Evolutionary conservation across 35 echinoderm and acorn worm genomes (phyloP).

Genomic region (Apostichopus californicus): DNA sequence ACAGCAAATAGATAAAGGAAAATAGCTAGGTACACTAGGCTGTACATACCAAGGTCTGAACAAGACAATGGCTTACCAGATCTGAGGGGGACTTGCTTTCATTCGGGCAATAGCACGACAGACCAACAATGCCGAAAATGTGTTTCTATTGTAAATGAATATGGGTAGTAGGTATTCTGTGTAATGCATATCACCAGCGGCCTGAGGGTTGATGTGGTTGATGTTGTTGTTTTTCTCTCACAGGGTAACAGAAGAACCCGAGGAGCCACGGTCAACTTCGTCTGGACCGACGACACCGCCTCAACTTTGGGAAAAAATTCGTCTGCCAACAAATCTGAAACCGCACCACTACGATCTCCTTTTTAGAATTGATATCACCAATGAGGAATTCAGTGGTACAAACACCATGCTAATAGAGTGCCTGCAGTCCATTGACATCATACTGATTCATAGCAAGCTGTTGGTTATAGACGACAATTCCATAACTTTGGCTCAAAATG

Average conservation of each 20-base stretch:
- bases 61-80: too few species aligned
- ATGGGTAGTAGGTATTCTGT: too few species aligned
- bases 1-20: too few species aligned
- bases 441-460: constrained; percentile 86
- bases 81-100: too few species aligned
- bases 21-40: too few species aligned
- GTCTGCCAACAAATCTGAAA: constrained; percentile 72
- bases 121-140: too few species aligned
- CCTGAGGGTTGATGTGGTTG: too few species aligned
- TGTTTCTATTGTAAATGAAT: too few species aligned
- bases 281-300: constrained; percentile 16
- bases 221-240: neutral
- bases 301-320: constrained; percentile 72
- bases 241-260: neutral
- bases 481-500: neutral
- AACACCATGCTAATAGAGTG: constrained; percentile 65
- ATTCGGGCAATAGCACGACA: too few species aligned
- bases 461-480: constrained; percentile 52
- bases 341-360: constrained; percentile 81
- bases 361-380: constrained; percentile 70
- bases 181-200: too few species aligned
- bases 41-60: too few species aligned
- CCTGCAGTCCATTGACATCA: constrained; percentile 35
- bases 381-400: constrained; percentile 64
- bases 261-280: neutral